Conservation (phyloP, 2,797 vertebrate species). For the Enteromius fasciolatus region DNA sequence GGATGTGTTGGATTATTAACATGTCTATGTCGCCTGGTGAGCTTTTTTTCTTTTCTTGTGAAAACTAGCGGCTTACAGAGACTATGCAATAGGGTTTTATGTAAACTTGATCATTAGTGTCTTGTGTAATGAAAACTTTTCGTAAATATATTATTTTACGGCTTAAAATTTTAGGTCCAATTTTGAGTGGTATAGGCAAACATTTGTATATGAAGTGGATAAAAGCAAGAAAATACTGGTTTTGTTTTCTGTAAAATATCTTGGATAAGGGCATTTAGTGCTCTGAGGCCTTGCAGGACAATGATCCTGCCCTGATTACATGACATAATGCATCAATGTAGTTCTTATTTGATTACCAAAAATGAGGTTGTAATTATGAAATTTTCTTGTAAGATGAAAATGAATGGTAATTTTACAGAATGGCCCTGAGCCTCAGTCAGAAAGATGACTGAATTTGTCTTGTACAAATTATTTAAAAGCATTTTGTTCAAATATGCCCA, state of each 20-base stretch:
- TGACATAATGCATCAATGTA: not conserved
- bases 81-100: conserved; percentile 3
- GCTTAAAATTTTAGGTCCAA: not conserved
- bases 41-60: not conserved
- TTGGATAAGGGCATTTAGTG: not conserved
- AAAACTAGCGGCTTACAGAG: not conserved
- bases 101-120: not conserved
- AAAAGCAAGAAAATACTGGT: not conserved
- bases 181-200: not conserved
- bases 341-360: not conserved
- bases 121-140: not conserved
- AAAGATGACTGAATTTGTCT: conserved; percentile 1
- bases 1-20: conserved; percentile 49
- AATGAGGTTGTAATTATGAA: not conserved
- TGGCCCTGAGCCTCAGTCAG: not conserved
- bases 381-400: not conserved
- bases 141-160: not conserved
- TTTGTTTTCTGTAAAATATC: not conserved
- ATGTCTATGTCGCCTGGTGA: conserved; percentile 20
- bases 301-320: not conserved
- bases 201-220: not conserved
- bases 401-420: not conserved
- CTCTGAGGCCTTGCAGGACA: not conserved
- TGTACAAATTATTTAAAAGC: not conserved
- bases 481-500: not conserved